phyloP scores from a whole-genome alignment of 2,797 vertebrate species.

The Tachyglossus aculeatus region DNA sequence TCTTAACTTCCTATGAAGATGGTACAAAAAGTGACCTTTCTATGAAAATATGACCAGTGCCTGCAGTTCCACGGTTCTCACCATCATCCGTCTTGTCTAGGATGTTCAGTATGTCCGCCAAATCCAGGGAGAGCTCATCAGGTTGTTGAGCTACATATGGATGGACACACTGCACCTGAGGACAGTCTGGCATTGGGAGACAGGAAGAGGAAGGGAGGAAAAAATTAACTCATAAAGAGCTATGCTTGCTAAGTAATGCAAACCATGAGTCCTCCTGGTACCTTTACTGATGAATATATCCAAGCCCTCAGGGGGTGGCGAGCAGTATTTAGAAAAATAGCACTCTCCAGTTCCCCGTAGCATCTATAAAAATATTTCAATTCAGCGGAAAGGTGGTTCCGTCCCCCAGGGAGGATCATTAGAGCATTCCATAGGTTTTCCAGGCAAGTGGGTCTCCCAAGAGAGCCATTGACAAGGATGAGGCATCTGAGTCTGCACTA shows the following conservation, averaged over 20 bases:
- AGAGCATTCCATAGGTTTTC: neutral
- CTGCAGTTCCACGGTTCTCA: constrained; percentile 36
- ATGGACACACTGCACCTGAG: constrained; percentile 96
- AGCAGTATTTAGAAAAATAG: neutral
- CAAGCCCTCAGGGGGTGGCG: neutral
- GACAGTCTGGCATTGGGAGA: constrained; percentile 79
- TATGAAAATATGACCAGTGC: no score
- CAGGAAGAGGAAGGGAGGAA: neutral
- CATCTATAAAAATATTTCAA: neutral
- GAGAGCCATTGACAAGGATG: neutral
- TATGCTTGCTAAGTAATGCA: no score
- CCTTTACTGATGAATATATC: no score
- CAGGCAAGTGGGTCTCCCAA: neutral
- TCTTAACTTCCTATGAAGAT: no score
- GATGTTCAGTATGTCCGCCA: constrained; percentile 91
- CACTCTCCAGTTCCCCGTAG: neutral
- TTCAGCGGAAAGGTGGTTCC: neutral
- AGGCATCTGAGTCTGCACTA: neutral
- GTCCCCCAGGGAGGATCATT: no score
- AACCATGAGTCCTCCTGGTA: no score
- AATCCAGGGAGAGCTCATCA: constrained; percentile 92
- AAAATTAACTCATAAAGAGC: no score
- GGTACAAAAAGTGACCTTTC: no score
- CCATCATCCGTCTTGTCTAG: constrained; percentile 91
- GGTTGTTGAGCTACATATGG: constrained; percentile 92